These are phyloP conservation scores for Laothoe populi DNA, from an alignment of 2,888 invertebrate species.

Conservation along the genomic window DNA sequence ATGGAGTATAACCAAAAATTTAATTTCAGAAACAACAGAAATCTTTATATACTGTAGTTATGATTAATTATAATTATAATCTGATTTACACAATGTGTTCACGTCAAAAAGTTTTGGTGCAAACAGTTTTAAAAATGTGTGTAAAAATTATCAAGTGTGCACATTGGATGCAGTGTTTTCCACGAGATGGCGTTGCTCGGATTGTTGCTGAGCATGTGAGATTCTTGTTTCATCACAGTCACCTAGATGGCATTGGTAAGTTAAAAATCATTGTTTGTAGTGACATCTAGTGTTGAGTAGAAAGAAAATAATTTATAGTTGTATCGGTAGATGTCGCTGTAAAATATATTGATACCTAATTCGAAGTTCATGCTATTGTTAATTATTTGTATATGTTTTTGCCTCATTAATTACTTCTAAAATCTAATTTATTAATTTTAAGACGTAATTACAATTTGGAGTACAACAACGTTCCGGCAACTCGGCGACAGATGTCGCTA, in stretches of 20 bases:
- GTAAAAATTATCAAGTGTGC: slow-evolving; percentile 61
- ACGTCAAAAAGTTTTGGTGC: slow-evolving; percentile 20
- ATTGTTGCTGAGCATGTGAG: slow-evolving; percentile 63
- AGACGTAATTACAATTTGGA: neutral
- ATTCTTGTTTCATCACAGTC: slow-evolving; percentile 57
- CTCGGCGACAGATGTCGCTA: slow-evolving; percentile 37
- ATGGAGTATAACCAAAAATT: neutral
- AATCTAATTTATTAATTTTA: neutral
- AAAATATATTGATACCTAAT: neutral
- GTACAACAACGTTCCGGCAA: neutral
- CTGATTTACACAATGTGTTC: slow-evolving; percentile 23
- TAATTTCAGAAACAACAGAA: neutral
- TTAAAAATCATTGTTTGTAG: slow-evolving; percentile 27
- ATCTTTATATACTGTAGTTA: neutral
- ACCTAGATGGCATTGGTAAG: slow-evolving; percentile 75
- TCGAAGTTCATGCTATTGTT: neutral
- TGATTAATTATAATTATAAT: neutral
- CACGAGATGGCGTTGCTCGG: slow-evolving; percentile 72
- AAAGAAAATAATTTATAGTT: slow-evolving; percentile 31
- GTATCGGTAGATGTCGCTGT: slow-evolving; percentile 54
- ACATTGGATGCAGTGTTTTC: slow-evolving; percentile 80
- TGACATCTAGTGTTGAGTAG: slow-evolving; percentile 62
- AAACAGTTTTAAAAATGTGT: slow-evolving; percentile 47
- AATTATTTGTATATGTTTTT: neutral
- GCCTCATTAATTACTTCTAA: neutral